Percentiles rank a stretch among this genome's conserved stretches.
Evolutionary conservation across 2,113 vertebrate genomes (phyloP).

Genomic region (Andinoacara biseriatus): DNA sequence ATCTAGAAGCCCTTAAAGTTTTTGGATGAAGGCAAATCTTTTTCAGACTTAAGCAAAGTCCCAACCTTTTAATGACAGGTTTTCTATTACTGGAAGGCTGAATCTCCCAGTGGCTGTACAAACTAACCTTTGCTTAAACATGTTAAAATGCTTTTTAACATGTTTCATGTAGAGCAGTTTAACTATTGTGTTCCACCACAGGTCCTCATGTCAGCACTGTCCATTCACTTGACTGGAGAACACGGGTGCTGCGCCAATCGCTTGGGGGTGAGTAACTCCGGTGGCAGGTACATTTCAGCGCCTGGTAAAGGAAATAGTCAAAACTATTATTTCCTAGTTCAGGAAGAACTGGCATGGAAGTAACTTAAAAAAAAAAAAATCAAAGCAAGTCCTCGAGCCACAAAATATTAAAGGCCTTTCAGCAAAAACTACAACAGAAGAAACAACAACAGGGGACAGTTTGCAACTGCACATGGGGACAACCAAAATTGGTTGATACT

Average conservation of each 20-base stretch:
- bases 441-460: background rate
- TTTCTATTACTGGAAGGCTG: background rate
- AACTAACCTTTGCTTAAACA: background rate
- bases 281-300: background rate
- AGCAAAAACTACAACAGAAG: background rate
- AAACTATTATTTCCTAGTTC: background rate
- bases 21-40: no score
- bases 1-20: background rate
- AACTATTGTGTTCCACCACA: conserved; percentile 27
- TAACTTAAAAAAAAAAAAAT: background rate
- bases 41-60: no score
- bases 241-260: conserved; percentile 77
- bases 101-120: background rate
- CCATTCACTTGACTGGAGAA: conserved; percentile 74
- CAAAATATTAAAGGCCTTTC: background rate
- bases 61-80: background rate
- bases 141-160: background rate
- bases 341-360: background rate
- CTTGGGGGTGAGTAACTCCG: conserved; percentile 75
- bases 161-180: background rate
- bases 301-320: background rate
- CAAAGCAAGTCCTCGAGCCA: background rate
- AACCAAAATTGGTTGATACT: background rate
- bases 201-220: conserved; percentile 78
- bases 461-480: background rate